Evolutionary conservation across 2,113 vertebrate genomes (phyloP).

Genomic region (Romanogobio albipinnatus): DNA sequence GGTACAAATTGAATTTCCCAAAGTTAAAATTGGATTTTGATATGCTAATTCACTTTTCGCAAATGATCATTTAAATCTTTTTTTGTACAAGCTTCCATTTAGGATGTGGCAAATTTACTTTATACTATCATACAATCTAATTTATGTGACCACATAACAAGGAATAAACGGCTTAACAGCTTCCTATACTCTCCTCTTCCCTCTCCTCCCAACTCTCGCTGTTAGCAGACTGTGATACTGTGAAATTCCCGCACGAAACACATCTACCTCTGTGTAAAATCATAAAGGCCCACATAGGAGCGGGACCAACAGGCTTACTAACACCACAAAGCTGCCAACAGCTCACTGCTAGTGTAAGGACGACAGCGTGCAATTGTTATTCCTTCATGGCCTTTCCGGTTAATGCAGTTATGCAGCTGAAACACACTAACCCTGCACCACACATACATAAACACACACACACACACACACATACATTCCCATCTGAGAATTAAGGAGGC

Average conservation of each 20-base stretch:
- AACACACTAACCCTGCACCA: slow-evolving; percentile 25
- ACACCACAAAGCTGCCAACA: slow-evolving; percentile 32
- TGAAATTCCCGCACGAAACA: slow-evolving; percentile 3
- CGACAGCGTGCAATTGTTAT: slow-evolving; percentile 35
- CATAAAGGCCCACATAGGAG: slow-evolving; percentile 21
- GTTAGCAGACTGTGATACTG: not conserved
- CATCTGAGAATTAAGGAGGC: slow-evolving; percentile 52
- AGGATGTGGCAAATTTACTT: slow-evolving; percentile 6
- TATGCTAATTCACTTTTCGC: slow-evolving; percentile 10
- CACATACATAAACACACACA: slow-evolving; percentile 2
- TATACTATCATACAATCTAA: not conserved
- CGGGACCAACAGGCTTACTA: slow-evolving; percentile 33
- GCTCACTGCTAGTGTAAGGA: slow-evolving; percentile 13
- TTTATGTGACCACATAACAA: slow-evolving; percentile 14
- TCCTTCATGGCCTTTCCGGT: slow-evolving; percentile 34
- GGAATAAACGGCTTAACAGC: slow-evolving; percentile 3
- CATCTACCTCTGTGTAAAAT: slow-evolving; percentile 26
- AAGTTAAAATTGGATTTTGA: slow-evolving; percentile 6
- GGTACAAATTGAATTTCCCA: slow-evolving; percentile 6
- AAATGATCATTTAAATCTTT: slow-evolving; percentile 28
- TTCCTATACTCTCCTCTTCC: not conserved
- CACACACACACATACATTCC: slow-evolving; percentile 24
- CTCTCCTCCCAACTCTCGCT: not conserved
- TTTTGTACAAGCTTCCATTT: not conserved
- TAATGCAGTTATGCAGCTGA: slow-evolving; percentile 27